Evolutionary conservation across 2,113 vertebrate species (phyloP).

Genomic region (Misgurnus anguillicaudatus): DNA sequence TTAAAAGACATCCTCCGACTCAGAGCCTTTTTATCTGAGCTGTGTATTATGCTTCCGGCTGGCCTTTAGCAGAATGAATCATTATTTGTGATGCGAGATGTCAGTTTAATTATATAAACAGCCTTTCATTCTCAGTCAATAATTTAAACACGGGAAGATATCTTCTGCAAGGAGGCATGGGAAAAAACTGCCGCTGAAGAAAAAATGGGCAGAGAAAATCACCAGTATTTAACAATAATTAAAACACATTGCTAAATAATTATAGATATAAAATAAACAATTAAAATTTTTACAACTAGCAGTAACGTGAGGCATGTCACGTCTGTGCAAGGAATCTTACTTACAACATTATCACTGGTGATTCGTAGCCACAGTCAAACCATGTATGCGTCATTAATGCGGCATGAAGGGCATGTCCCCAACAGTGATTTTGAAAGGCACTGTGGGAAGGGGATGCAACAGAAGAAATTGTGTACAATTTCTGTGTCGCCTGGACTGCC

Average conservation of each 20-base stretch:
- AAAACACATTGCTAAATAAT: background rate
- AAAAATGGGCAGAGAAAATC: background rate
- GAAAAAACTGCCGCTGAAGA: background rate
- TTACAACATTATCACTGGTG: too few species aligned
- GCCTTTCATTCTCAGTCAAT: background rate
- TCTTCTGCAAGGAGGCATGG: background rate
- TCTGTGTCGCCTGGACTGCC: too few species aligned
- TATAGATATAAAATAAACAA: too few species aligned
- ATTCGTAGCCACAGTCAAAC: too few species aligned
- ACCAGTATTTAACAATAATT: background rate
- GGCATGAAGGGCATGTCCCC: too few species aligned
- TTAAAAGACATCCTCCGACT: conserved; percentile 10
- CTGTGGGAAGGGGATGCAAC: too few species aligned
- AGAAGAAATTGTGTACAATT: too few species aligned
- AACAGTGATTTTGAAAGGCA: too few species aligned
- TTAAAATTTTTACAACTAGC: too few species aligned
- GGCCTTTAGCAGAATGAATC: conserved; percentile 2
- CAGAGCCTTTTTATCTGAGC: background rate
- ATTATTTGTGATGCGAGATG: conserved; percentile 1
- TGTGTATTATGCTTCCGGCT: background rate
- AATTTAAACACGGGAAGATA: background rate
- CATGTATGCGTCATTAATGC: too few species aligned
- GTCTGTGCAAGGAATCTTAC: too few species aligned
- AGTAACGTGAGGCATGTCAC: too few species aligned
- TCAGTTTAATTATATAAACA: conserved; percentile 14